Conservation (phyloP, 2,797 vertebrate species). For the Cebuella pygmaea region DNA sequence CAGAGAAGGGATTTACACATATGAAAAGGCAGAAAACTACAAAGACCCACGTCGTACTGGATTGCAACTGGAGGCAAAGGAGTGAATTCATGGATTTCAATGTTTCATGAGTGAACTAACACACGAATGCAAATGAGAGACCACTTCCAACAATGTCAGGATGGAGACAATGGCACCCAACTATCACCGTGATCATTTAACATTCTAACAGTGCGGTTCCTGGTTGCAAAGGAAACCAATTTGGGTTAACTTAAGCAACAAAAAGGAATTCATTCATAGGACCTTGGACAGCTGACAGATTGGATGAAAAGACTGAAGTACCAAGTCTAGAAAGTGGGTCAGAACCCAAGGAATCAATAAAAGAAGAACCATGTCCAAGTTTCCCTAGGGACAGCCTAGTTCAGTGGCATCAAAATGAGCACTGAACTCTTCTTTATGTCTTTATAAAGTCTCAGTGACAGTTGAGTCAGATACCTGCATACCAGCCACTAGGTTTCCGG, state of each 20-base stretch:
- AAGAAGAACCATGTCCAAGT: neutral
- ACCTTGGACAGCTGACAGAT: neutral
- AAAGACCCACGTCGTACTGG: neutral
- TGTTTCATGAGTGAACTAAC: neutral
- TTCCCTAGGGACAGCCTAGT: neutral
- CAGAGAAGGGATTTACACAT: neutral
- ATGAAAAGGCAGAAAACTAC: neutral
- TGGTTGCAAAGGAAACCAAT: conserved; percentile 20
- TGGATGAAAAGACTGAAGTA: neutral
- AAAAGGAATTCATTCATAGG: conserved; percentile 9
- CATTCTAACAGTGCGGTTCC: neutral
- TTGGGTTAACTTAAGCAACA: conserved; percentile 15
- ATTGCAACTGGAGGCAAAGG: neutral
- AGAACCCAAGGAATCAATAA: conserved; percentile 31
- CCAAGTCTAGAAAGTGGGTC: conserved; percentile 55
- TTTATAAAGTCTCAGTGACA: neutral
- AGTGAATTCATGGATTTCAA: neutral
- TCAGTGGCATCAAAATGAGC: neutral
- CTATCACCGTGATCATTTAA: neutral
- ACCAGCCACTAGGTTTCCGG: neutral
- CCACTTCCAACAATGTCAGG: neutral
- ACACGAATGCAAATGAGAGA: neutral
- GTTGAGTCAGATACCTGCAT: neutral
- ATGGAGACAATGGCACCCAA: neutral
- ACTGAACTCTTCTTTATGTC: neutral